A percentile compares a stretch with the other conserved stretches of the same genome.
Evolutionary conservation across 2,797 vertebrate genomes (phyloP).

Genomic region (Eidolon dupreanum): DNA sequence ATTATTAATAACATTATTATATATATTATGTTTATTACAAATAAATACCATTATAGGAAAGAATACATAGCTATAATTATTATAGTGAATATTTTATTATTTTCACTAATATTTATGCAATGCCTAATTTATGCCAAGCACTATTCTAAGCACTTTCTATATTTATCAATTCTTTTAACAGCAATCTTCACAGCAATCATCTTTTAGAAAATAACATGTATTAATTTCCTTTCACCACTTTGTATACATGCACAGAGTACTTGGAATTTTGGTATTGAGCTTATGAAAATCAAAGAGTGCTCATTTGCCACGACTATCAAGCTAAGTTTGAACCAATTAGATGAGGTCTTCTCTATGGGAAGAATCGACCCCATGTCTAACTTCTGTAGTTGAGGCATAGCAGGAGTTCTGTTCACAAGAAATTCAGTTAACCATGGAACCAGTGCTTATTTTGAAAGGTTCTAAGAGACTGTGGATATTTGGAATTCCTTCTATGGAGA

Average conservation of each 20-base stretch:
- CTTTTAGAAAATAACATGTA: not conserved
- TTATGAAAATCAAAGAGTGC: not conserved
- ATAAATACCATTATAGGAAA: not conserved
- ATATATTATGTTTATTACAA: not conserved
- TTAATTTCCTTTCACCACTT: not conserved
- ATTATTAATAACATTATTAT: not conserved
- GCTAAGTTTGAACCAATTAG: not conserved
- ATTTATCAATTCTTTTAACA: not conserved
- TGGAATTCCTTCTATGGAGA: not conserved
- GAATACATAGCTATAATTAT: not conserved
- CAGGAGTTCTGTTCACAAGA: not conserved
- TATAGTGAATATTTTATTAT: not conserved
- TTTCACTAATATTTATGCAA: constrained; percentile 5
- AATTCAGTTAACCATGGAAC: not conserved
- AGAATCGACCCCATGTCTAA: not conserved
- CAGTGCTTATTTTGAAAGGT: not conserved
- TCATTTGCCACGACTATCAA: not conserved
- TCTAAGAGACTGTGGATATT: not conserved
- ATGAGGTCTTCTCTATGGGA: not conserved
- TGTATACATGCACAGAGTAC: not conserved
- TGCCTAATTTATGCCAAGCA: not conserved
- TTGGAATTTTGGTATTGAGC: not conserved
- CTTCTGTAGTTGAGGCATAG: not conserved
- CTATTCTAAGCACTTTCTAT: constrained; percentile 6
- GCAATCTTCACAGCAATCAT: not conserved